Percentiles rank a stretch among this genome's conserved stretches.
phyloP scores from a whole-genome alignment of 2,113 vertebrate genomes.

The Notarius quadriscutis region DNA sequence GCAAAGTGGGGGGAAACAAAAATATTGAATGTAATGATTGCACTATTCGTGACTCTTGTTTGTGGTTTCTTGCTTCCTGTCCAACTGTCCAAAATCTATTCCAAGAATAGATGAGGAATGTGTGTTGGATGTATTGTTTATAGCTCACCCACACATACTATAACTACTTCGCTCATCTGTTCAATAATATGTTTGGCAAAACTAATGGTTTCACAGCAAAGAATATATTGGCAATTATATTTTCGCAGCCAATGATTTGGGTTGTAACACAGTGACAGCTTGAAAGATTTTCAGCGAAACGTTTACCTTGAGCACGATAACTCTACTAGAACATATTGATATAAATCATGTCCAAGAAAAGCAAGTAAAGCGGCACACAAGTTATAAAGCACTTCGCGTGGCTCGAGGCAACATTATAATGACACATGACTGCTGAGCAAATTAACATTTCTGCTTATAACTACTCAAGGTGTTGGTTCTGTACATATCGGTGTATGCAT shows the following conservation, averaged over 20 bases:
- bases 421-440: slow-evolving; percentile 23
- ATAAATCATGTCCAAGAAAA: slow-evolving; percentile 12
- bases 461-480: slow-evolving; percentile 3
- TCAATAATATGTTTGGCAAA: neutral
- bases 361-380: slow-evolving; percentile 6
- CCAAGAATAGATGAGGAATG: neutral
- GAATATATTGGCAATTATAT: neutral
- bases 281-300: neutral
- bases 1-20: neutral
- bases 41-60: neutral
- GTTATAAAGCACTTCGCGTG: neutral
- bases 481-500: slow-evolving; percentile 13
- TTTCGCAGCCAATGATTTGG: neutral
- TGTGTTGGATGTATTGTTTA: slow-evolving; percentile 2
- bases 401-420: slow-evolving; percentile 29
- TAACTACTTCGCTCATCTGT: neutral
- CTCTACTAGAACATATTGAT: neutral
- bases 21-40: neutral
- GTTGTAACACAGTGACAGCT: neutral
- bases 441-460: slow-evolving; percentile 4
- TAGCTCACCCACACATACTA: slow-evolving; percentile 8
- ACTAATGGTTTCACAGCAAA: neutral
- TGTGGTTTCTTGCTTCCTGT: neutral
- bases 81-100: slow-evolving; percentile 7
- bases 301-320: neutral